Base-by-base conservation (phyloP, 2,888 invertebrate genomes). In the Cyclophora punctaria region DNA sequence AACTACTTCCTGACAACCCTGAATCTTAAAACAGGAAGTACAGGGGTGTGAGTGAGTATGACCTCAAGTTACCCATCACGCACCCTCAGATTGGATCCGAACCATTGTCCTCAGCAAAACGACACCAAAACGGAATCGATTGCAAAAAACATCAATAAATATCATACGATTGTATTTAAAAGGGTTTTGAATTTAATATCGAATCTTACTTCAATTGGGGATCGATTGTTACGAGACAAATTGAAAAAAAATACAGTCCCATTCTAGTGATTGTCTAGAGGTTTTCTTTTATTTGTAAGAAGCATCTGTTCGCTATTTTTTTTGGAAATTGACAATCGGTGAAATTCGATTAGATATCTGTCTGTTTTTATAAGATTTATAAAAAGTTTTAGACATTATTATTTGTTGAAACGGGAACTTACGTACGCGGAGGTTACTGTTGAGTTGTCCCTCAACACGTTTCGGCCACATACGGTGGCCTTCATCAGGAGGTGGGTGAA, bases 21-120 rank as follows among this genome's bases (percentile, higher is more conserved):
- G 50, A 51, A 52, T 43, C n/a, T 44, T n/a, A 56, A 65, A 67
- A 72, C 75, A 83, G 87, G 84, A 87, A 84, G 84, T 82, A 83
- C 80, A 86, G 79, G 86, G 87, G 87, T 86, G 85, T 83, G 86
- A 86, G 78, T 71, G 73, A 68, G 71, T 81, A 79, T 87, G 86
- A 88, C 88, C 88, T 87, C 86, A 86, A 85, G 83, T 83, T 85
- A 85, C 86, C 81, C 81, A 83, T 80, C 76, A 69, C 60, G 74
- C 71, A 79, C 83, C 83, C 81, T 75, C 63, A 69, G 68, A 62
- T 61, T 53, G 47, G 62, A 66, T 62, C 63, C 57, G 49, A 37
- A 52, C 71, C 66, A 75, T 82, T 81, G 78, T 79, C 63, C 59
- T 64, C 74, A 84, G 60, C 80, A 85, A 85, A 80, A 80, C 80